Conservation (phyloP, 2,888 invertebrate species). For the Anticlea derivata region DNA sequence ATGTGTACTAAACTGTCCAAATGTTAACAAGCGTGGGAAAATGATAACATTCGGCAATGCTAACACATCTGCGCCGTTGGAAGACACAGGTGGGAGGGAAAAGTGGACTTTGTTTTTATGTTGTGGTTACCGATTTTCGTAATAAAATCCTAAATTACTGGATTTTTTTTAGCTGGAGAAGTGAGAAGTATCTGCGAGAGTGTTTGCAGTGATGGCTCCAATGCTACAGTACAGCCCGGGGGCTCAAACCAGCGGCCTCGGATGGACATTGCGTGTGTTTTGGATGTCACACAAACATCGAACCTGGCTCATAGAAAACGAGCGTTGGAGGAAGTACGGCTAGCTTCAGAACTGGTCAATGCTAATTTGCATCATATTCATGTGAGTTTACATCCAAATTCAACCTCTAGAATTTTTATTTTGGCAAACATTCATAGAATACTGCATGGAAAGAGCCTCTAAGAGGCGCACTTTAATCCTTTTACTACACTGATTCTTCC, state of each 20-base stretch:
- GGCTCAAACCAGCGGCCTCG: conserved; percentile 81
- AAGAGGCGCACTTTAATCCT: too few relatives aligned
- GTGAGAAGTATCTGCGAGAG: conserved; percentile 81
- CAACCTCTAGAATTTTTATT: not conserved
- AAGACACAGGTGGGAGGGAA: conserved; percentile 67
- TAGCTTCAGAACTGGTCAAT: conserved; percentile 90
- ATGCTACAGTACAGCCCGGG: conserved; percentile 74
- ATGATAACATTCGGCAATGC: conserved; percentile 79
- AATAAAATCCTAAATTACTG: too few relatives aligned
- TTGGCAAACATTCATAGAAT: too few relatives aligned
- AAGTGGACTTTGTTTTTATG: conserved; percentile 51
- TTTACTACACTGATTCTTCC: too few relatives aligned
- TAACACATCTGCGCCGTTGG: conserved; percentile 66
- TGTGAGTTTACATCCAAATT: conserved; percentile 73
- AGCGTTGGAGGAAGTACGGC: conserved; percentile 93
- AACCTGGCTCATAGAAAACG: conserved; percentile 89
- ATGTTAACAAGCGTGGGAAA: conserved; percentile 68
- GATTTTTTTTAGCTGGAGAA: conserved; percentile 65
- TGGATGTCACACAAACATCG: conserved; percentile 90
- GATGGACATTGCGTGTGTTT: conserved; percentile 95
- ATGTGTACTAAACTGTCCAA: conserved; percentile 65
- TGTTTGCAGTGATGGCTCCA: conserved; percentile 81
- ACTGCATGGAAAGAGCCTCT: too few relatives aligned
- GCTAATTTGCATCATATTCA: conserved; percentile 93
- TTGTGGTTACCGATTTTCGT: conserved; percentile 45